phyloP scores from a whole-genome alignment of 1,140 invertebrate genomes.

The Bombus soroeensis region DNA sequence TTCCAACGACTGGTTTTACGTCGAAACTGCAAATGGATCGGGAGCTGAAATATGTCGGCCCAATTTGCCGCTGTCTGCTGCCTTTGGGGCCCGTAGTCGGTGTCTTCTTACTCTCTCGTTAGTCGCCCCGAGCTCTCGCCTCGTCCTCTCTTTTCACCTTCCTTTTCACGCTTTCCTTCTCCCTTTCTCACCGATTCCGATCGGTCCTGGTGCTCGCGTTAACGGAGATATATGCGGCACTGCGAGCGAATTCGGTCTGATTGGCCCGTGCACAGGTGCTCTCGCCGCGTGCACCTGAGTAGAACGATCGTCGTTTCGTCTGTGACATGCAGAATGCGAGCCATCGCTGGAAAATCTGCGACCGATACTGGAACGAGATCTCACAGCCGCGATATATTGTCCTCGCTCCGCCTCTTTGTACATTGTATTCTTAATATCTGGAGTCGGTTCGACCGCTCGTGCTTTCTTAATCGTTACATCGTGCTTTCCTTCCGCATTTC shows the following conservation, averaged over 20 bases:
- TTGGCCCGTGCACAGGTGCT: constrained; percentile 59
- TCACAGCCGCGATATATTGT: neutral
- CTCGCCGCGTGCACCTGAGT: constrained; percentile 17
- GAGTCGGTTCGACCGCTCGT: too few relatives aligned
- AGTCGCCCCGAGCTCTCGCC: constrained; percentile 57
- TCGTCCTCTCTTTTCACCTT: constrained; percentile 1
- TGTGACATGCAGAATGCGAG: constrained; percentile 6
- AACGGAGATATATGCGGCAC: constrained; percentile 60
- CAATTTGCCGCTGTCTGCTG: constrained; percentile 75
- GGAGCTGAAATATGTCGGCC: constrained; percentile 73
- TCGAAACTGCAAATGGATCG: constrained; percentile 73
- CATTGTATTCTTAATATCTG: too few relatives aligned
- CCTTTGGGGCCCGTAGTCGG: constrained; percentile 59
- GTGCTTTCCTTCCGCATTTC: too few relatives aligned
- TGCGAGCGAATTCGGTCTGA: constrained; percentile 62
- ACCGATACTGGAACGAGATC: neutral
- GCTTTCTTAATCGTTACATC: too few relatives aligned
- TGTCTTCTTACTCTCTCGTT: constrained; percentile 64
- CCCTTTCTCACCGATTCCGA: neutral
- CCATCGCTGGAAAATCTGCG: constrained; percentile 53
- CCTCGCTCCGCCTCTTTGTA: fast-evolving
- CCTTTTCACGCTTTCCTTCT: neutral
- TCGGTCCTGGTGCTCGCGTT: constrained; percentile 35
- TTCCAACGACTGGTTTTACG: constrained; percentile 75
- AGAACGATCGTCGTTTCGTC: constrained; percentile 53